Evolutionary conservation across 2,113 vertebrate genomes (phyloP).

Genomic region (Barnardius zonarius): DNA sequence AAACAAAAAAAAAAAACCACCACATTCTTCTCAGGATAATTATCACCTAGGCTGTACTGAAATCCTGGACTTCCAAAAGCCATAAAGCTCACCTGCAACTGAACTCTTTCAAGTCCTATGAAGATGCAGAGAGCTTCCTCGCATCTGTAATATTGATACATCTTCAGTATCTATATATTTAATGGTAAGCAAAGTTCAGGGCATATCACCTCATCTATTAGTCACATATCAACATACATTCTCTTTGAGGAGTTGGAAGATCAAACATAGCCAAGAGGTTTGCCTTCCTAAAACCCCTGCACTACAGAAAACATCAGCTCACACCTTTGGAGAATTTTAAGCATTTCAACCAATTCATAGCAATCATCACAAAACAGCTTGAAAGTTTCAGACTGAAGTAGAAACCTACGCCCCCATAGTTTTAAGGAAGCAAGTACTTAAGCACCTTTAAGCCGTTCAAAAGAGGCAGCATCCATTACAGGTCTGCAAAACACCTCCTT

Average conservation of each 20-base stretch:
- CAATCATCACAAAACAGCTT: neutral
- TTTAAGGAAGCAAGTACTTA: neutral
- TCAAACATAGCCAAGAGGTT: neutral
- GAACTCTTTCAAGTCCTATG: neutral
- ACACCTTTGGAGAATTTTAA: neutral
- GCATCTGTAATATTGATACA: rapidly evolving
- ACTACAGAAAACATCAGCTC: rapidly evolving
- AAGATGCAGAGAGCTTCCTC: neutral
- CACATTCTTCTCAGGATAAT: neutral
- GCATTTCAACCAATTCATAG: neutral
- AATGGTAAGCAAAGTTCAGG: neutral
- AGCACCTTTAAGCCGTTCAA: neutral
- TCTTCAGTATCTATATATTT: neutral
- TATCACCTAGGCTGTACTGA: neutral
- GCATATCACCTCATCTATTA: neutral
- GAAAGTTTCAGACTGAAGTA: neutral
- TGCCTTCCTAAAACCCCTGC: neutral
- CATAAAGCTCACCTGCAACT: neutral
- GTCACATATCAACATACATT: neutral
- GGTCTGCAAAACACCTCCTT: neutral
- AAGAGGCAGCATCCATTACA: rapidly evolving
- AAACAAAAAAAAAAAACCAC: neutral
- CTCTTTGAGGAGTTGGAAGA: neutral
- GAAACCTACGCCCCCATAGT: neutral
- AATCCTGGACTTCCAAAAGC: neutral